Conservation (phyloP, 2,888 invertebrate species). For the Trissoscelio sp. region DNA sequence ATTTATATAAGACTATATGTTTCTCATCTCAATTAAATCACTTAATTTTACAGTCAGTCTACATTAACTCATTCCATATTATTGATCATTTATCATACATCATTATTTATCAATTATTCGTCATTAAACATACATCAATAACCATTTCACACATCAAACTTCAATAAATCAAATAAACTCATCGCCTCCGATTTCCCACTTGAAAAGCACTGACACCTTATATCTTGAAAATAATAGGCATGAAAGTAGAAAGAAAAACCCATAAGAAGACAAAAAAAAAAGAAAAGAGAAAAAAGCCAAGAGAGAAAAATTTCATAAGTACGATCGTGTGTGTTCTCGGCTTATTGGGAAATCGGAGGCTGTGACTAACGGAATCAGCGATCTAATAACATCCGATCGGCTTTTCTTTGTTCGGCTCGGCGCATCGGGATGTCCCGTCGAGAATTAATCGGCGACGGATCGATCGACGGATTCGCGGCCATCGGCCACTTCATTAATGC, state of each 20-base stretch:
- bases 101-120: no score
- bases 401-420: constrained; percentile 54
- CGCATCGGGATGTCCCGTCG: constrained; percentile 59
- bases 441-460: constrained; percentile 68
- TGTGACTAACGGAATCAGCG: constrained; percentile 51
- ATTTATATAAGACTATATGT: no score
- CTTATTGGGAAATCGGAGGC: constrained; percentile 48
- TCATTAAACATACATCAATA: no score
- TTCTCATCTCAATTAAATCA: no score
- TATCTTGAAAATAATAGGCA: constrained; percentile 9
- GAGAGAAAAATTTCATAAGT: constrained; percentile 31
- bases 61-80: no score
- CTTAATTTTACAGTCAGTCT: no score
- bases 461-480: constrained; percentile 63
- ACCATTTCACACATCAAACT: no score
- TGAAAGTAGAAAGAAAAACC: background rate
- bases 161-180: no score
- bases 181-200: no score
- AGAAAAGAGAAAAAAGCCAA: no score
- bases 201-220: no score
- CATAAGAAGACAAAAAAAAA: background rate
- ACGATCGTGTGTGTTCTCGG: constrained; percentile 46
- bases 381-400: constrained; percentile 67
- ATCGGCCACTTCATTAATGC: constrained; percentile 67
- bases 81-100: no score